Percentiles rank a stretch among this genome's conserved stretches.
Evolutionary conservation across 2,113 vertebrate species (phyloP).

Genomic region (Nyctereutes procyonoides): DNA sequence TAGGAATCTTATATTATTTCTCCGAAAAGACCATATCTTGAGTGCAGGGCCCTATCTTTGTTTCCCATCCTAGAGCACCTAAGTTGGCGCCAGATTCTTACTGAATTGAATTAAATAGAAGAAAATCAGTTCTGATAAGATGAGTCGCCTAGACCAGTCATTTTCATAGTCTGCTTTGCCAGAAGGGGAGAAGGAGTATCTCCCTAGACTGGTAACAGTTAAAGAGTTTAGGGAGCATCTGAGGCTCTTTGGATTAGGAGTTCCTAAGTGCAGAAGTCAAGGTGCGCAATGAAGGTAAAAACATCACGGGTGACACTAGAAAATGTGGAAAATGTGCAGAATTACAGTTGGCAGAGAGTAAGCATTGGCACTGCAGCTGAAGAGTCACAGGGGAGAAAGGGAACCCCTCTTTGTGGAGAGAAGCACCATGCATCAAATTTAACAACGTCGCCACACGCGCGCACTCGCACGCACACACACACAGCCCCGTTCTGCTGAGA

Average conservation of each 20-base stretch:
- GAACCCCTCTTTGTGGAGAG: slow-evolving; percentile 63
- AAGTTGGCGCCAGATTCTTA: background rate
- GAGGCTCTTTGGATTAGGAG: slow-evolving; percentile 43
- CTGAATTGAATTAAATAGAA: slow-evolving; percentile 57
- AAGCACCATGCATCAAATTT: slow-evolving; percentile 67
- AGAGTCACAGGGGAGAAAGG: slow-evolving; percentile 67
- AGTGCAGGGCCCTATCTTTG: background rate
- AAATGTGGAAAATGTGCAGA: slow-evolving; percentile 42
- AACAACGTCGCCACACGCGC: slow-evolving; percentile 50
- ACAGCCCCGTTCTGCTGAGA: slow-evolving; percentile 69
- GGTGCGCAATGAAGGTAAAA: slow-evolving; percentile 38
- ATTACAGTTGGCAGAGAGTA: slow-evolving; percentile 57
- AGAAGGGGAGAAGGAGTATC: slow-evolving; percentile 2
- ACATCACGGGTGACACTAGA: slow-evolving; percentile 5
- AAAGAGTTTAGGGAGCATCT: slow-evolving; percentile 39
- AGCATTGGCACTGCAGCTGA: slow-evolving; percentile 21
- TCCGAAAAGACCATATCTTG: background rate
- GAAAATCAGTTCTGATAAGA: slow-evolving; percentile 41
- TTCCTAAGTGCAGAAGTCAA: slow-evolving; percentile 32
- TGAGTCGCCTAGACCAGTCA: background rate
- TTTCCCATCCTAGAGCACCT: background rate
- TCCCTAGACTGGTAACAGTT: background rate
- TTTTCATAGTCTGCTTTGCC: slow-evolving; percentile 29
- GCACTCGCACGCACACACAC: slow-evolving; percentile 3
- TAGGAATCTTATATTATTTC: slow-evolving; percentile 30